Percentiles rank a stretch among this genome's conserved stretches.
Conservation (phyloP, 2,113 vertebrate genomes). For the Colinus virginianus region DNA sequence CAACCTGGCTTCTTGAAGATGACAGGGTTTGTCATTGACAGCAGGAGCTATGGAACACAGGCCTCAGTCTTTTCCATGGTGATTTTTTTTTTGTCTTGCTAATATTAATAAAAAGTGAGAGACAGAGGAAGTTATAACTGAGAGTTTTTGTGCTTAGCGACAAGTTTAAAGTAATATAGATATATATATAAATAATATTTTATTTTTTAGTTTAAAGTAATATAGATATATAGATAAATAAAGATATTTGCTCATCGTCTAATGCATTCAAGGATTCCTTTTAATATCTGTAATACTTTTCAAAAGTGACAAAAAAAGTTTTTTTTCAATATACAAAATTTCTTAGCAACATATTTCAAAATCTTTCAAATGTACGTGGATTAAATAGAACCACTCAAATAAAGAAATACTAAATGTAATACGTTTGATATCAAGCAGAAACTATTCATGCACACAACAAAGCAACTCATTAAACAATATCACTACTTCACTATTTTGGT, state of each 20-base stretch:
- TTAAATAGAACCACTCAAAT: background rate
- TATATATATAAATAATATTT: too few species aligned
- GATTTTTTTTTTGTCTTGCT: background rate
- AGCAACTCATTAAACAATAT: background rate
- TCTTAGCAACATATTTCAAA: background rate
- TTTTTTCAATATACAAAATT: background rate
- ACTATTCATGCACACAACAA: background rate
- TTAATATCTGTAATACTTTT: background rate
- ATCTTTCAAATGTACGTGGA: background rate
- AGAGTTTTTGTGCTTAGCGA: background rate
- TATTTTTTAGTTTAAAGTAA: background rate
- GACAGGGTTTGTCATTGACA: background rate
- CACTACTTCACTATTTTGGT: background rate
- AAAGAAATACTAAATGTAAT: background rate
- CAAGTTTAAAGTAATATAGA: background rate
- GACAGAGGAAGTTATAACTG: background rate
- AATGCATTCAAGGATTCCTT: background rate
- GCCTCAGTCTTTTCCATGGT: background rate
- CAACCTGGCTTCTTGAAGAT: fast-evolving
- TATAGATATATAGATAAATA: too few species aligned
- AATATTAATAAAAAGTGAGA: background rate
- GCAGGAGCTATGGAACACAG: background rate
- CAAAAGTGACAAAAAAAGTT: background rate
- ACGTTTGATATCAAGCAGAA: background rate
- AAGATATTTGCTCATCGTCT: background rate